These are phyloP conservation scores for Oreochromis aureus DNA, from an alignment of 2,113 vertebrate species.

Conservation along the genomic window DNA sequence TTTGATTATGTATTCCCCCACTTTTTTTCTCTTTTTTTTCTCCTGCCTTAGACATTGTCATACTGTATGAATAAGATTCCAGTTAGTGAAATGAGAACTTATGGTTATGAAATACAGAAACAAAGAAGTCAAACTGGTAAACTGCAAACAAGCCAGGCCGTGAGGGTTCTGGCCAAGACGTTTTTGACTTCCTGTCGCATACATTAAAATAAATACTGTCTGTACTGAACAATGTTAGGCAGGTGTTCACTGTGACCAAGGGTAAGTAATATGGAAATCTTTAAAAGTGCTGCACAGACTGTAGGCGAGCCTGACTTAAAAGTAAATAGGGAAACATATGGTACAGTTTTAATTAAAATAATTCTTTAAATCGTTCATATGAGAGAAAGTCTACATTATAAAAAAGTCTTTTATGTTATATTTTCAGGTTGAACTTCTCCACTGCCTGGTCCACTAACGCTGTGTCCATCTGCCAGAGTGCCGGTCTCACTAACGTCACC, in stretches of 20 bases:
- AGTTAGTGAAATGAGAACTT: neutral
- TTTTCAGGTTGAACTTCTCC: constrained; percentile 84
- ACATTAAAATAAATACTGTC: neutral
- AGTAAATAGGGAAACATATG: neutral
- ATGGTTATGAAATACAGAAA: neutral
- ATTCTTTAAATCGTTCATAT: neutral
- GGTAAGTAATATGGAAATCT: neutral
- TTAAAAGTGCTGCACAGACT: neutral
- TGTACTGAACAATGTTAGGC: neutral
- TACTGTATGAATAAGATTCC: neutral
- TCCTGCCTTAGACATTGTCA: neutral
- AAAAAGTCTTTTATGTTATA: neutral
- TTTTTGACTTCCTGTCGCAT: neutral
- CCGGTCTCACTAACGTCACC: constrained; percentile 72
- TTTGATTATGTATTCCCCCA: neutral
- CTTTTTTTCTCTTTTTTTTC: neutral
- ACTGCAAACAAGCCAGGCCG: neutral
- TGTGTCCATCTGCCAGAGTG: constrained; percentile 81
- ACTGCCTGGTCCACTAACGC: constrained; percentile 85
- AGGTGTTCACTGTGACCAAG: neutral
- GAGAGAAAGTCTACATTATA: neutral
- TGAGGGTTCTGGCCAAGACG: neutral
- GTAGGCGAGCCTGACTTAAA: neutral
- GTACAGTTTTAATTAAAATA: neutral
- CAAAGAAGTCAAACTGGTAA: neutral